Conservation (phyloP, 2,113 vertebrate species). For the Chroicocephalus ridibundus region DNA sequence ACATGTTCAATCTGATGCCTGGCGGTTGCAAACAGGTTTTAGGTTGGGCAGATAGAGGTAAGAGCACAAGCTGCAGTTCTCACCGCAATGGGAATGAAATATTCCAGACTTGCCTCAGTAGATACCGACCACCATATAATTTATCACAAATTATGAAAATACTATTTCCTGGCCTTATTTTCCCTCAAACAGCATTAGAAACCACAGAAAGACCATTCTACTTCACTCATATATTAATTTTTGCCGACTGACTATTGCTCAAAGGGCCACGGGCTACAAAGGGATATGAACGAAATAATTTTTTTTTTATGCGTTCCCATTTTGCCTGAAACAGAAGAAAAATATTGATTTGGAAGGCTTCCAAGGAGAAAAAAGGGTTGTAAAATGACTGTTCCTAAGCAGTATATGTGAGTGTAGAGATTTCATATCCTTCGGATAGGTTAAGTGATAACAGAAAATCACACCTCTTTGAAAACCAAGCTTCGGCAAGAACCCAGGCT, state of each 20-base stretch:
- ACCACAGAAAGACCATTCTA: neutral
- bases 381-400: neutral
- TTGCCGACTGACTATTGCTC: neutral
- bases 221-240: neutral
- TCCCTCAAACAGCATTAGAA: neutral
- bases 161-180: neutral
- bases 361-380: neutral
- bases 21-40: conserved; percentile 48
- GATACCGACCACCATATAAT: neutral
- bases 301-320: neutral
- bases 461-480: neutral
- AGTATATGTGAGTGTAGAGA: neutral
- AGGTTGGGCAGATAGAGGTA: conserved; percentile 13
- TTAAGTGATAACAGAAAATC: neutral
- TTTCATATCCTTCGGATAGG: neutral
- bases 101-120: neutral
- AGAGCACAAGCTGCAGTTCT: conserved; percentile 24
- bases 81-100: neutral
- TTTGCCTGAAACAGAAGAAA: conserved; percentile 10
- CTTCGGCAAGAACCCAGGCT: neutral
- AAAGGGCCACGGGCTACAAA: neutral
- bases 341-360: conserved; percentile 34
- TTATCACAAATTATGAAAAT: neutral
- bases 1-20: conserved; percentile 54
- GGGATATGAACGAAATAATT: neutral